Evolutionary conservation across 1,140 invertebrate species (phyloP).

Genomic region (Penaeus vannamei): DNA sequence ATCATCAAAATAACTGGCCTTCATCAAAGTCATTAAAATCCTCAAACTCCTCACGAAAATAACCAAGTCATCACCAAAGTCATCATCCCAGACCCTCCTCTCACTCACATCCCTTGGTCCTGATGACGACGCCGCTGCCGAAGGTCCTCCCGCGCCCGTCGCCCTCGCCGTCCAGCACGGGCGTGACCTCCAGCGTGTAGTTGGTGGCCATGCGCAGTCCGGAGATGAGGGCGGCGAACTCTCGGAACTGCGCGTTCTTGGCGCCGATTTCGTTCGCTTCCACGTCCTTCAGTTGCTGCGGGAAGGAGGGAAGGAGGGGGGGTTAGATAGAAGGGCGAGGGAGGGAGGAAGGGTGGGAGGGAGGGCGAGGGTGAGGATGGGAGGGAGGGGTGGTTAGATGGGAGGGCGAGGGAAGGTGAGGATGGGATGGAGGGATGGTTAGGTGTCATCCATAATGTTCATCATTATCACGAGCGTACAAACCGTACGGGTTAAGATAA

Average conservation of each 20-base stretch:
- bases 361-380: neutral
- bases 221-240: constrained; percentile 37
- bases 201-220: constrained; percentile 80
- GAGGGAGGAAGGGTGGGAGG: neutral
- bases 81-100: neutral
- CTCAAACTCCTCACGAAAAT: neutral
- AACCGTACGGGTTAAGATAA: too few relatives aligned
- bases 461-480: too few relatives aligned
- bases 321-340: neutral
- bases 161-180: constrained; percentile 70
- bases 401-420: neutral
- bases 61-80: neutral
- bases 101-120: constrained; percentile 58
- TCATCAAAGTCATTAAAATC: too few relatives aligned
- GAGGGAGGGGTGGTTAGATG: neutral
- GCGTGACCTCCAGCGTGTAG: constrained; percentile 82
- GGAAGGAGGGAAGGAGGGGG: neutral
- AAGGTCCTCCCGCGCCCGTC: constrained; percentile 71
- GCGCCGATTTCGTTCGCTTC: constrained; percentile 9
- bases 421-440: neutral
- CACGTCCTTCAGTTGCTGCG: constrained; percentile 41
- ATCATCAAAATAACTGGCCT: too few relatives aligned
- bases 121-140: constrained; percentile 26
- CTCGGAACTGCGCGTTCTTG: neutral
- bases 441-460: too few relatives aligned